phyloP scores from a whole-genome alignment of 2,797 vertebrate genomes.

The Crocodylus rhombifer region DNA sequence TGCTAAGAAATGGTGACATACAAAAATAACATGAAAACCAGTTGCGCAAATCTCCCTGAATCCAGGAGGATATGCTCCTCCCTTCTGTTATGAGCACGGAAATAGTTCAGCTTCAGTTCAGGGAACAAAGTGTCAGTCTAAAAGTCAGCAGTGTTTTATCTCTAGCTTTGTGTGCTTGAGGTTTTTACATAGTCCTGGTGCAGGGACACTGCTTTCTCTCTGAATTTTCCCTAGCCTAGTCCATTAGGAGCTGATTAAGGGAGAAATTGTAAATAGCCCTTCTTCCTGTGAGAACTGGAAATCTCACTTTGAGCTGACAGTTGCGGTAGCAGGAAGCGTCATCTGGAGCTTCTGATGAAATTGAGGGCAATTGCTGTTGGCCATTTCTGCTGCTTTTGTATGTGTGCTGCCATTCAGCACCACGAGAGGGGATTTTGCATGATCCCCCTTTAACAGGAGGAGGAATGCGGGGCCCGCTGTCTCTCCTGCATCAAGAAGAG shows the following conservation, averaged over 20 bases:
- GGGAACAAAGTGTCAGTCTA: not conserved
- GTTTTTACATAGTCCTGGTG: not conserved
- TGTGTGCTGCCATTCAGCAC: slow-evolving; percentile 34
- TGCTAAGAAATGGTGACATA: slow-evolving; percentile 30
- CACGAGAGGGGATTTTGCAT: slow-evolving; percentile 48
- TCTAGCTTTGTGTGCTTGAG: slow-evolving; percentile 25
- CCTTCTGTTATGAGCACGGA: not conserved
- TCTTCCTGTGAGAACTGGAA: not conserved
- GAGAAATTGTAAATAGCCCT: slow-evolving; percentile 21
- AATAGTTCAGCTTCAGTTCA: not conserved
- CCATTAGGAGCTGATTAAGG: slow-evolving; percentile 8
- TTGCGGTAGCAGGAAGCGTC: not conserved
- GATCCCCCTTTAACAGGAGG: slow-evolving; percentile 26
- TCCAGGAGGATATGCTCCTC: not conserved
- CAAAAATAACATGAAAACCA: not conserved
- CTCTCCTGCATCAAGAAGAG: not conserved
- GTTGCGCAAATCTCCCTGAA: not conserved
- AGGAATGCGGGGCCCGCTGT: rapidly evolving
- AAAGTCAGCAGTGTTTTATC: not conserved
- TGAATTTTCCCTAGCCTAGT: not conserved
- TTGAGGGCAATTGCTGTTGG: not conserved
- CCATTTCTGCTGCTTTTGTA: slow-evolving; percentile 58
- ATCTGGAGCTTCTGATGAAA: not conserved
- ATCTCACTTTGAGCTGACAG: not conserved
- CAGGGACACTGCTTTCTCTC: not conserved